Evolutionary conservation across 2,797 vertebrate species (phyloP).

Genomic region (Microctenopoma lineatum): DNA sequence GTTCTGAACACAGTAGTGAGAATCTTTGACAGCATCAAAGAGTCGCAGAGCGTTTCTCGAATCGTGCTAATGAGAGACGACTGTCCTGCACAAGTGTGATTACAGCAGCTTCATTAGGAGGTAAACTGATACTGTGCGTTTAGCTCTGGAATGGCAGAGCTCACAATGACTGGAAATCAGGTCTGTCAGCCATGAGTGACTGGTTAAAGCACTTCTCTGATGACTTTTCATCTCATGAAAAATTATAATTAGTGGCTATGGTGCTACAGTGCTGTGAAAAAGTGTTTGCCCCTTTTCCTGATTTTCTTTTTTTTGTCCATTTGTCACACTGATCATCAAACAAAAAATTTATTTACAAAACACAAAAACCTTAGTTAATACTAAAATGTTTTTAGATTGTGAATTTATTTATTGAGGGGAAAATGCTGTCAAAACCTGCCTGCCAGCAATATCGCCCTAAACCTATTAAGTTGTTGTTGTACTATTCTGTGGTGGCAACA

Average conservation of each 20-base stretch:
- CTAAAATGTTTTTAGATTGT: no score
- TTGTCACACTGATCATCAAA: no score
- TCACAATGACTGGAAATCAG: slow-evolving; percentile 66
- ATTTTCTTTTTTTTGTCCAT: no score
- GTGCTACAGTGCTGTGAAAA: background rate
- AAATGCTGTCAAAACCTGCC: no score
- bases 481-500: no score
- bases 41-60: slow-evolving; percentile 55
- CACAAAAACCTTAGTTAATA: no score
- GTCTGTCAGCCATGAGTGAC: slow-evolving; percentile 60
- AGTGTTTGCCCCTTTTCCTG: no score
- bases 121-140: slow-evolving; percentile 43
- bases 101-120: slow-evolving; percentile 74
- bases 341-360: no score
- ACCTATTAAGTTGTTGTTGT: no score
- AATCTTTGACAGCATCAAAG: slow-evolving; percentile 85
- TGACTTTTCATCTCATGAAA: slow-evolving; percentile 67
- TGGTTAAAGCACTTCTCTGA: slow-evolving; percentile 60
- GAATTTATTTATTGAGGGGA: no score
- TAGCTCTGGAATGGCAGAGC: slow-evolving; percentile 37
- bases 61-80: slow-evolving; percentile 80
- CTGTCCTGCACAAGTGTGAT: slow-evolving; percentile 72
- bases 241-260: slow-evolving; percentile 45
- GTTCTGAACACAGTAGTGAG: slow-evolving; percentile 78
- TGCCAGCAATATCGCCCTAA: no score